A percentile compares a stretch with the other conserved stretches of the same genome.
Conservation (phyloP, 2,888 invertebrate species). For the Metellina segmentata region DNA sequence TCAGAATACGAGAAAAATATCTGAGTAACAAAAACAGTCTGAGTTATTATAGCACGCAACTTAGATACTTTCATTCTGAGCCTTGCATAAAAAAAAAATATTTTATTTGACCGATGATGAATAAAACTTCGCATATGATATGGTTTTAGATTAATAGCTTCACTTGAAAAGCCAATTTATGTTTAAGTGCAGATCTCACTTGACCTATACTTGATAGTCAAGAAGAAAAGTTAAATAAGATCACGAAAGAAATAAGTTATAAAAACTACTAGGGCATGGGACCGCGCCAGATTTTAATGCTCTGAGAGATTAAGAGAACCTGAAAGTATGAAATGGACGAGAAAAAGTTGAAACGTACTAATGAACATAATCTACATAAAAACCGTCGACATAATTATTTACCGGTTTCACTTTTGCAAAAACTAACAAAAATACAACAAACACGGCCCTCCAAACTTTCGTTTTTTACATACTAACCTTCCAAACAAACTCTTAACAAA, state of each 20-base stretch:
- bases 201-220: neutral
- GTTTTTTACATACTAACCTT: neutral
- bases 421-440: neutral
- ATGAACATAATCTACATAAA: neutral
- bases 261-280: neutral
- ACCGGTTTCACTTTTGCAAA: neutral
- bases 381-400: neutral
- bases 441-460: neutral
- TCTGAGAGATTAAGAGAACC: neutral
- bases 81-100: no score
- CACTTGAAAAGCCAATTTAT: neutral
- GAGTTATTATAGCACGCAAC: no score
- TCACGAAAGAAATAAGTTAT: neutral
- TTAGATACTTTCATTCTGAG: no score
- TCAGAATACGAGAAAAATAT: no score
- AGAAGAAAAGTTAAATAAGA: neutral
- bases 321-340: neutral
- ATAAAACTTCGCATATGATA: no score
- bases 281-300: neutral
- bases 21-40: no score
- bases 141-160: neutral
- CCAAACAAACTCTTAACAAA: constrained; percentile 1
- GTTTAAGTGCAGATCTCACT: neutral
- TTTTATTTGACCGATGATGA: no score
- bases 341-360: neutral